A percentile compares a stretch with the other conserved stretches of the same genome.
These are phyloP conservation scores for Drosophila mimetica DNA, from an alignment of 2,888 invertebrate species.

Conservation along the genomic window DNA sequence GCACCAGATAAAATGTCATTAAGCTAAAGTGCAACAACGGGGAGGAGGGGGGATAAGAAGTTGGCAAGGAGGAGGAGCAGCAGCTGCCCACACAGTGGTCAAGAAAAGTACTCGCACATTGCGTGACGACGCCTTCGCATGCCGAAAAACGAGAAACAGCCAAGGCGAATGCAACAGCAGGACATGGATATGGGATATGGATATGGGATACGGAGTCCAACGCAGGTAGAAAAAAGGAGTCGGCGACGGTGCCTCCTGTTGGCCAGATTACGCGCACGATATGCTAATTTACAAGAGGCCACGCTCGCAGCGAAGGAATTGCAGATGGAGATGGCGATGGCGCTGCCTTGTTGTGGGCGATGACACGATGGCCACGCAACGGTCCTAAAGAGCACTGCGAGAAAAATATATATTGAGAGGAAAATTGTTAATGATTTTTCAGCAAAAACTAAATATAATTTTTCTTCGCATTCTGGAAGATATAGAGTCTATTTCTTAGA, in stretches of 20 bases:
- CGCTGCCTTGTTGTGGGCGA: constrained; percentile 52
- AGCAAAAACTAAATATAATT: too few species aligned
- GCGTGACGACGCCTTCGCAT: constrained; percentile 77
- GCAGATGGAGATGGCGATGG: constrained; percentile 43
- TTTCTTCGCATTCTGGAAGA: too few species aligned
- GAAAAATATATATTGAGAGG: not conserved
- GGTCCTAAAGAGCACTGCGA: constrained; percentile 12
- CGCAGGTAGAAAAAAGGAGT: constrained; percentile 13
- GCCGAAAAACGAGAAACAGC: constrained; percentile 50
- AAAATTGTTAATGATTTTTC: too few species aligned
- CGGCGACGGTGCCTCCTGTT: constrained; percentile 65
- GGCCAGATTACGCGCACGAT: constrained; percentile 78
- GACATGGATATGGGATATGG: constrained; percentile 56
- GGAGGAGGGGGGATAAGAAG: not conserved
- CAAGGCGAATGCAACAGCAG: constrained; percentile 60
- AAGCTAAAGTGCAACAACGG: constrained; percentile 74
- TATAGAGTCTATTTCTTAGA: too few species aligned
- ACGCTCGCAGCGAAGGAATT: constrained; percentile 39
- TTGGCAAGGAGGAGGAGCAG: constrained; percentile 8
- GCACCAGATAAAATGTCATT: constrained; percentile 76
- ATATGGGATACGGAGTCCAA: not conserved
- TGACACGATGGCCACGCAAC: constrained; percentile 47
- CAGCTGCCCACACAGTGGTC: constrained; percentile 76
- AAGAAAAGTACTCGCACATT: constrained; percentile 50
- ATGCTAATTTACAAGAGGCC: constrained; percentile 77